Evolutionary conservation across 1,140 invertebrate genomes (phyloP).

Genomic region (Protaetia brevitarsis): DNA sequence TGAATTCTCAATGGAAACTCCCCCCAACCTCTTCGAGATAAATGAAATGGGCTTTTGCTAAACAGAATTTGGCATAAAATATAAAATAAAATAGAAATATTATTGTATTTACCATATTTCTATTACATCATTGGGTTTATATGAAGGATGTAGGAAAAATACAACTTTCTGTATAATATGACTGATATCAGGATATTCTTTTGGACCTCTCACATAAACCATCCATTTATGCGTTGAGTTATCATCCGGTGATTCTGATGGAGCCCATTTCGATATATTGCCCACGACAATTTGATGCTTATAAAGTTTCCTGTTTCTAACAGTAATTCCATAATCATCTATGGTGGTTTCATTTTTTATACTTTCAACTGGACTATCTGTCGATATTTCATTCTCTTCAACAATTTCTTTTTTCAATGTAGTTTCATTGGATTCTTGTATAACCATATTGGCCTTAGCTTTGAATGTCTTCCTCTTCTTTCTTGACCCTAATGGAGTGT

Average conservation of each 20-base stretch:
- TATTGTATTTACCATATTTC: constrained; percentile 64
- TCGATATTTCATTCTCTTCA: constrained; percentile 17
- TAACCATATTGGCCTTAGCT: not conserved
- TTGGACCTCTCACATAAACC: constrained; percentile 74
- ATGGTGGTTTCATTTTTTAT: not conserved
- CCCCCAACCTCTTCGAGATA: constrained; percentile 83
- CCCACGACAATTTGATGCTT: constrained; percentile 62
- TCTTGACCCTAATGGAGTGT: constrained; percentile 43
- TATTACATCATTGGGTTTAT: constrained; percentile 83
- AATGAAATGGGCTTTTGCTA: constrained; percentile 75
- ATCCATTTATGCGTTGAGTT: constrained; percentile 87
- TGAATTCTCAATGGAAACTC: constrained; percentile 83
- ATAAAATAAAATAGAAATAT: constrained; percentile 30
- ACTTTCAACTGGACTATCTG: not conserved
- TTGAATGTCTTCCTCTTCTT: not conserved
- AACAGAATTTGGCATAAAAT: constrained; percentile 31
- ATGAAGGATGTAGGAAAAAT: constrained; percentile 82
- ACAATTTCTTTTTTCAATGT: not conserved
- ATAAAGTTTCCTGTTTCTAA: constrained; percentile 40
- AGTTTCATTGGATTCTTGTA: constrained; percentile 3
- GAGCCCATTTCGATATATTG: constrained; percentile 83
- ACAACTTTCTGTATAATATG: constrained; percentile 70
- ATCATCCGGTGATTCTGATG: constrained; percentile 62
- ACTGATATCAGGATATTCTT: constrained; percentile 59
- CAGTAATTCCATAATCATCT: not conserved